These are phyloP conservation scores for Galaxias olidus DNA, from an alignment of 2,797 vertebrate species.

Conservation along the genomic window DNA sequence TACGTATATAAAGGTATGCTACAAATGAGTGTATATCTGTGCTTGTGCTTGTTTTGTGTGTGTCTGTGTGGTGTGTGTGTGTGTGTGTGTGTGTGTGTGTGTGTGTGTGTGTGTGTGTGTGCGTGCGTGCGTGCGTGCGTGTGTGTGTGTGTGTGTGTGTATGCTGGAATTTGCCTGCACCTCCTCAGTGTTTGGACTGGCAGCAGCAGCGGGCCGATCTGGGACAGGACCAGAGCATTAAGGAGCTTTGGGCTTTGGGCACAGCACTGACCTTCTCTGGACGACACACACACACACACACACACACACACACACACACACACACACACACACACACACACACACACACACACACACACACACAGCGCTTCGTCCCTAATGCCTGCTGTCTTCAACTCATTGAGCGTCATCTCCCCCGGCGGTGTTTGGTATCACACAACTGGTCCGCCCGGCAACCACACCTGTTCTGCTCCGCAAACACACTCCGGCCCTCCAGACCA, in stretches of 20 bases:
- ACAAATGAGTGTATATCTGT: too few species aligned
- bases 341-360: constrained; percentile 13
- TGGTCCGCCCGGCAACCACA: constrained; percentile 49
- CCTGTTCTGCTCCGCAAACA: constrained; percentile 49
- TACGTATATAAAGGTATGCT: too few species aligned
- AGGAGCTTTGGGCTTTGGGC: background rate
- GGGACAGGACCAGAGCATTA: background rate
- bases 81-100: constrained; percentile 6
- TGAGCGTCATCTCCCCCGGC: constrained; percentile 37
- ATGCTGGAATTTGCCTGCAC: background rate
- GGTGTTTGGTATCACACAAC: constrained; percentile 60
- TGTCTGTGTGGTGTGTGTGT: background rate
- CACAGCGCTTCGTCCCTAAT: constrained; percentile 7
- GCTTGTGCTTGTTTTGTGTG: background rate
- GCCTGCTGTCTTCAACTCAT: constrained; percentile 33
- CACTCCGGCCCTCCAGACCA: background rate
- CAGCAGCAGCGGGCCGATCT: too few species aligned
- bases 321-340: constrained; percentile 6
- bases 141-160: constrained; percentile 10
- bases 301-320: constrained; percentile 11
- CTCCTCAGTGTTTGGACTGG: too few species aligned
- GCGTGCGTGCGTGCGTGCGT: constrained; percentile 7
- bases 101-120: constrained; percentile 9
- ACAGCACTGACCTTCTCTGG: background rate
- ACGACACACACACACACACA: constrained; percentile 8